phyloP scores from a whole-genome alignment of 2,113 vertebrate genomes.

The Suricata suricatta region DNA sequence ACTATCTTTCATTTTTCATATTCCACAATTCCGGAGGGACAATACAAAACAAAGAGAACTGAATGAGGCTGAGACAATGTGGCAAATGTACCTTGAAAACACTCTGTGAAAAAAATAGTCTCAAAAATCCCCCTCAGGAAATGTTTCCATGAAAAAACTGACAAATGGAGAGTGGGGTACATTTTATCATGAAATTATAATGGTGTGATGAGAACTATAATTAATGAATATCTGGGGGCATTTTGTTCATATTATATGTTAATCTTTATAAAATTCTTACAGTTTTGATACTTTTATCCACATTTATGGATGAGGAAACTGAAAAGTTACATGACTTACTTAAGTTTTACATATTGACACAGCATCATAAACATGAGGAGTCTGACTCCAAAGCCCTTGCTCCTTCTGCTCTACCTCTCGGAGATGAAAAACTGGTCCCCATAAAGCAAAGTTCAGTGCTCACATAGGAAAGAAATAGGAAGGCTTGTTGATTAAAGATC shows the following conservation, averaged over 20 bases:
- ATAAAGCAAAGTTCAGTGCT: background rate
- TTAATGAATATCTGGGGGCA: background rate
- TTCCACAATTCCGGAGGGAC: background rate
- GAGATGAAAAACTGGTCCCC: background rate
- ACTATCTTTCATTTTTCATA: background rate
- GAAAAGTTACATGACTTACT: background rate
- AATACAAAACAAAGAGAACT: background rate
- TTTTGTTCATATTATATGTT: background rate
- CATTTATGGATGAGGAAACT: background rate
- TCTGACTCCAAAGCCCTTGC: background rate
- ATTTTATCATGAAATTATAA: background rate
- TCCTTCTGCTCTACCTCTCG: background rate
- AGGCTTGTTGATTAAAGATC: background rate
- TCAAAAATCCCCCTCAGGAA: background rate
- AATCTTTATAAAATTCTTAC: background rate
- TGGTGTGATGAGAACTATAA: background rate
- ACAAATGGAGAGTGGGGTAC: background rate
- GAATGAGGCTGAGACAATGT: background rate
- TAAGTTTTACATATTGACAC: background rate
- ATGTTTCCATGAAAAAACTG: background rate
- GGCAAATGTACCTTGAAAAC: background rate
- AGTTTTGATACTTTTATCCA: background rate
- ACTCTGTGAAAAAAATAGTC: background rate
- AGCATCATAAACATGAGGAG: background rate
- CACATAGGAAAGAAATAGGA: background rate